Percentiles rank a stretch among this genome's conserved stretches.
These are phyloP conservation scores for Gastrophysa polygoni DNA, from an alignment of 2,888 invertebrate species.

Conservation along the genomic window DNA sequence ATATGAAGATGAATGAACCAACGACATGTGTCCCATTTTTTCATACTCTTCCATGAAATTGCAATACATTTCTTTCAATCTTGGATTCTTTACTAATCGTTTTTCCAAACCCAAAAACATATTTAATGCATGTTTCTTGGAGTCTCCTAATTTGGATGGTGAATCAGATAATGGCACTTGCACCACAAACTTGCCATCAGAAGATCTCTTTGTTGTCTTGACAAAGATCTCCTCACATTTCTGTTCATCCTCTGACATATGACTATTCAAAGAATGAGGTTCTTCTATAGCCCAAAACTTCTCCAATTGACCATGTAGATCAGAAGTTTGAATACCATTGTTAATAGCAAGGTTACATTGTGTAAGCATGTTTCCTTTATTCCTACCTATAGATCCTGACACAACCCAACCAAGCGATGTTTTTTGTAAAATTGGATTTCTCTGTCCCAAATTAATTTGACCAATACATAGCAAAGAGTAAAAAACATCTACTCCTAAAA, in stretches of 20 bases:
- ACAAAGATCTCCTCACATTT: slow-evolving; percentile 16
- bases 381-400: slow-evolving; percentile 5
- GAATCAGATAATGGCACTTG: slow-evolving; percentile 14
- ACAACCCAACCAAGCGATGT: slow-evolving; percentile 17
- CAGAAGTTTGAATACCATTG: not conserved
- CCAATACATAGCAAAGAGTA: slow-evolving; percentile 5
- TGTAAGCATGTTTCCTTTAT: not conserved
- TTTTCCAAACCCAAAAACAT: slow-evolving; percentile 20
- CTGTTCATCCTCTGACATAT: slow-evolving; percentile 6
- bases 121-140: slow-evolving; percentile 11
- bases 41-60: slow-evolving; percentile 27
- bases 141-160: slow-evolving; percentile 7
- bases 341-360: not conserved
- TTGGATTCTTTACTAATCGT: slow-evolving; percentile 5
- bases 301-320: slow-evolving; percentile 14
- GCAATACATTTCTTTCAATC: slow-evolving; percentile 18
- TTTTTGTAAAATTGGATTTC: slow-evolving; percentile 17
- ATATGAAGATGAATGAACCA: not conserved
- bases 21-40: slow-evolving; percentile 23
- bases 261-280: not conserved
- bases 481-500: slow-evolving; percentile 15
- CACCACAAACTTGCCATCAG: slow-evolving; percentile 14
- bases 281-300: slow-evolving; percentile 18
- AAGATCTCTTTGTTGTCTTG: slow-evolving; percentile 9
- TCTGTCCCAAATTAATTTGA: slow-evolving; percentile 9